These are phyloP conservation scores for Melieria crassipennis DNA, from an alignment of 2,888 invertebrate species.

Conservation along the genomic window DNA sequence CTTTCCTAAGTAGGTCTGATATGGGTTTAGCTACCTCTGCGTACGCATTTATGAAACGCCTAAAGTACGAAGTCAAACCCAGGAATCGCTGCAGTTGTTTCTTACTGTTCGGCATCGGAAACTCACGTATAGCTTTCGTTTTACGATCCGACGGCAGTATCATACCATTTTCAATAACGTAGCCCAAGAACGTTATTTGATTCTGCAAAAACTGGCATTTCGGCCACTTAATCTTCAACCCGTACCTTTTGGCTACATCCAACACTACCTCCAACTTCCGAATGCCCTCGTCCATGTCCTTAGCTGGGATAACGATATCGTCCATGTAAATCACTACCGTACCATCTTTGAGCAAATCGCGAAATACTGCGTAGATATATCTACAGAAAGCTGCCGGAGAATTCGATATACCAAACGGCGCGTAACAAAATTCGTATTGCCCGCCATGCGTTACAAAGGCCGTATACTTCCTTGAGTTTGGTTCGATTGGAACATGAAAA, in stretches of 20 bases:
- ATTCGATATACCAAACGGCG: conserved; percentile 45
- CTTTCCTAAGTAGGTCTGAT: conserved; percentile 40
- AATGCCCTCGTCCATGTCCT: conserved; percentile 31
- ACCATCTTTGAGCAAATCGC: conserved; percentile 30
- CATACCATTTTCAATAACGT: conserved; percentile 34
- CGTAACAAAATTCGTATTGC: conserved; percentile 44
- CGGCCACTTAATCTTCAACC: conserved; percentile 34
- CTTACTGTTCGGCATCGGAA: conserved; percentile 26
- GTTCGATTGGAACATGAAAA: conserved; percentile 44
- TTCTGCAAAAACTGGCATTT: conserved; percentile 41
- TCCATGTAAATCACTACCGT: conserved; percentile 39
- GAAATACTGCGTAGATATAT: conserved; percentile 36
- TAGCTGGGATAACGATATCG: conserved; percentile 40
- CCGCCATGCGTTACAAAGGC: conserved; percentile 47
- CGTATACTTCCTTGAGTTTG: conserved; percentile 44
- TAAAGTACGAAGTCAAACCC: conserved; percentile 41
- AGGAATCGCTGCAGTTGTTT: conserved; percentile 36
- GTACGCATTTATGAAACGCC: conserved; percentile 35
- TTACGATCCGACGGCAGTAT: conserved; percentile 37
- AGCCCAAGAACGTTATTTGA: conserved; percentile 39
- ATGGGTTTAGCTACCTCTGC: conserved; percentile 35
- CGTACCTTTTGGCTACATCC: conserved; percentile 23
- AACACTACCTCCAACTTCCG: conserved; percentile 30
- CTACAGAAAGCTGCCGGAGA: conserved; percentile 41
- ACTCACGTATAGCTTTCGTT: conserved; percentile 35